Percentiles rank a stretch among this genome's conserved stretches.
These are phyloP conservation scores for Lethrus apterus DNA, from an alignment of 1,140 invertebrate genomes.

Conservation along the genomic window DNA sequence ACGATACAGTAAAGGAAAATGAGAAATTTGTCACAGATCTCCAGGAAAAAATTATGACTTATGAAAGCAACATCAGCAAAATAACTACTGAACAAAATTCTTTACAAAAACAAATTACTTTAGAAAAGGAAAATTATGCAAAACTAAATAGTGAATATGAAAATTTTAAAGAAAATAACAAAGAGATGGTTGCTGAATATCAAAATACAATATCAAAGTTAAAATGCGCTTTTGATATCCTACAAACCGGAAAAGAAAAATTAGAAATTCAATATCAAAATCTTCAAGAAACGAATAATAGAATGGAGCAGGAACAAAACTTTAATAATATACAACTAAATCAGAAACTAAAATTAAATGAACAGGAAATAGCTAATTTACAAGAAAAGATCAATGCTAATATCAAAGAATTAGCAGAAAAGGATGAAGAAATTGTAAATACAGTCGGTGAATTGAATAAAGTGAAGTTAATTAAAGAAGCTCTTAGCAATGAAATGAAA, in stretches of 20 bases:
- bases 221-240: constrained; percentile 18
- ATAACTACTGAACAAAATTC: not conserved
- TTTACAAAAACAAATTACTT: constrained; percentile 1
- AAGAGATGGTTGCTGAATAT: not conserved
- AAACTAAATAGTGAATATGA: not conserved
- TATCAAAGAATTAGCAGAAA: not conserved
- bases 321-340: not conserved
- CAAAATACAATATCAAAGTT: constrained; percentile 7
- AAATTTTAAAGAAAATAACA: not conserved
- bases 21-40: constrained; percentile 5
- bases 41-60: constrained; percentile 14
- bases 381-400: not conserved
- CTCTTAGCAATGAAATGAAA: constrained; percentile 1
- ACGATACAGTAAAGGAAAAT: constrained; percentile 2
- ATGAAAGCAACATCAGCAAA: constrained; percentile 8
- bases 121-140: not conserved
- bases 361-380: not conserved
- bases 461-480: constrained; percentile 2
- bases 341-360: not conserved
- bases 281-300: not conserved
- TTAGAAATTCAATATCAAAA: constrained; percentile 7
- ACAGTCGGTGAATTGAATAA: not conserved
- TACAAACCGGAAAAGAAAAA: constrained; percentile 18
- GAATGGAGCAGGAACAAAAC: not conserved
- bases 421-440: not conserved